Percentiles rank a stretch among this genome's conserved stretches.
These are phyloP conservation scores for Rhabditophanes sp. DNA, from an alignment of 2,888 invertebrate genomes.

Conservation along the genomic window DNA sequence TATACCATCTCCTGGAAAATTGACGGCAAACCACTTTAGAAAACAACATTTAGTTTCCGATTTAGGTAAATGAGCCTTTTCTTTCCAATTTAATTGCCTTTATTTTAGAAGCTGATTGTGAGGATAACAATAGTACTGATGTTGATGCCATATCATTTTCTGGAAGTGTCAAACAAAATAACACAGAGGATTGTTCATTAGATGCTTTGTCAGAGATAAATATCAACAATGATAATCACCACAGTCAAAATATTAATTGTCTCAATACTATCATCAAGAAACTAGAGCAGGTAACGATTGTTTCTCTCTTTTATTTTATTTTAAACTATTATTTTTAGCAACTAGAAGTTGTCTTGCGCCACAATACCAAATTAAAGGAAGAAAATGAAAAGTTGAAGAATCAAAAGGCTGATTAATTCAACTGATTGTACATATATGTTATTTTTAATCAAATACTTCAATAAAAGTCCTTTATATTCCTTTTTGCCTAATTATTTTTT, in stretches of 20 bases:
- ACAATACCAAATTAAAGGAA: constrained; percentile 15
- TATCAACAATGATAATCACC: constrained; percentile 3
- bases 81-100: neutral
- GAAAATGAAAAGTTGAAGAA: constrained; percentile 17
- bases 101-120: constrained; percentile 15
- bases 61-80: constrained; percentile 6
- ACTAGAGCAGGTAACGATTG: constrained; percentile 13
- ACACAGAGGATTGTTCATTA: neutral
- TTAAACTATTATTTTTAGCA: constrained; percentile 10
- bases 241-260: constrained; percentile 8
- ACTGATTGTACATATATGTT: too few relatives aligned
- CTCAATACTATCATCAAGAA: constrained; percentile 13
- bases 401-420: too few relatives aligned
- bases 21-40: too few relatives aligned
- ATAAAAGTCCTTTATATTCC: too few relatives aligned
- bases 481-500: too few relatives aligned
- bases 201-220: constrained; percentile 1
- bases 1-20: too few relatives aligned
- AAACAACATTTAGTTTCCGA: constrained; percentile 13
- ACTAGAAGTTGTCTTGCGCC: constrained; percentile 12
- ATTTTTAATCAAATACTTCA: too few relatives aligned
- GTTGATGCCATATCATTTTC: constrained; percentile 15
- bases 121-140: constrained; percentile 16
- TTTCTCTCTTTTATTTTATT: neutral
- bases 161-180: constrained; percentile 15